These are phyloP conservation scores for Drosophila maculinotata DNA, from an alignment of 2,888 invertebrate species.

Conservation along the genomic window DNA sequence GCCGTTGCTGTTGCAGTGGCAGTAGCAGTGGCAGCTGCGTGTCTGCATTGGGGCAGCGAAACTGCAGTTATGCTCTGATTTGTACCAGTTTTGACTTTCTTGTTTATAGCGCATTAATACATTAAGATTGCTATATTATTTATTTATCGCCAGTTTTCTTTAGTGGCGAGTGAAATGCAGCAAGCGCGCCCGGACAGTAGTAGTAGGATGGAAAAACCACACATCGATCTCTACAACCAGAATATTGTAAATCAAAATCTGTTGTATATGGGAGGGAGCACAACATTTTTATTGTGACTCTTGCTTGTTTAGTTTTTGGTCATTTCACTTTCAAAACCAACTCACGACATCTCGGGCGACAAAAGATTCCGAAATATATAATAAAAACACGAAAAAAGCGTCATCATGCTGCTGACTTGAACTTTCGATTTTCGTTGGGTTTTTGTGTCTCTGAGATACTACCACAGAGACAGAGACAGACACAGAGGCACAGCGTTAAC, in stretches of 20 bases:
- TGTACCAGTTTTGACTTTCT: slow-evolving; percentile 85
- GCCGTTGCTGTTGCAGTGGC: background rate
- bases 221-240: slow-evolving; percentile 24
- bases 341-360: slow-evolving; percentile 66
- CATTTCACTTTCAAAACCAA: slow-evolving; percentile 80
- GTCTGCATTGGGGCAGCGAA: slow-evolving; percentile 76
- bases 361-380: slow-evolving; percentile 48
- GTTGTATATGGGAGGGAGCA: background rate
- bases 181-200: slow-evolving; percentile 13
- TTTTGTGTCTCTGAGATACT: slow-evolving; percentile 9
- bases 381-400: slow-evolving; percentile 32
- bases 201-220: slow-evolving; percentile 27
- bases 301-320: slow-evolving; percentile 43
- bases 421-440: slow-evolving; percentile 79
- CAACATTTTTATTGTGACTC: background rate
- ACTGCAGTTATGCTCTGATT: slow-evolving; percentile 85
- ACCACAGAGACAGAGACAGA: slow-evolving; percentile 1
- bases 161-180: slow-evolving; percentile 51
- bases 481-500: slow-evolving; percentile 44
- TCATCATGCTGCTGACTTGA: too few species aligned
- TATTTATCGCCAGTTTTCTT: slow-evolving; percentile 77
- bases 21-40: slow-evolving; percentile 38
- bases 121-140: slow-evolving; percentile 79
- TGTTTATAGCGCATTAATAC: slow-evolving; percentile 82
- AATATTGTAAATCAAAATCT: too few species aligned